phyloP scores from a whole-genome alignment of 2,888 invertebrate species.

The Dryobotodes eremita region DNA sequence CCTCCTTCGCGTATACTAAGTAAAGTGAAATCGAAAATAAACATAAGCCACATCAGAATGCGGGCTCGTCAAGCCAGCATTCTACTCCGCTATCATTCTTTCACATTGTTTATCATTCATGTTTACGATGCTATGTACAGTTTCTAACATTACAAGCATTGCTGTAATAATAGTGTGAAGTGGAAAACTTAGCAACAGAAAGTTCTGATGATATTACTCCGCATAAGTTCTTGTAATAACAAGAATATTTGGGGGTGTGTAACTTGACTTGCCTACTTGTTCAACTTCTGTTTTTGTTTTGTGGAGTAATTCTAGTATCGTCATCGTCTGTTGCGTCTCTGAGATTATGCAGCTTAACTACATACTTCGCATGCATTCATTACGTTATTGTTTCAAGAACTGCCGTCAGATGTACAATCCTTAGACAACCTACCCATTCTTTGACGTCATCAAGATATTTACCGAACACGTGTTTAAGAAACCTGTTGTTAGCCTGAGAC shows the following conservation, averaged over 20 bases:
- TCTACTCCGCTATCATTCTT: conserved; percentile 58
- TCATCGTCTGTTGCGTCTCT: not conserved
- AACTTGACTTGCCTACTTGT: conserved; percentile 22
- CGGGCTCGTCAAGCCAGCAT: conserved; percentile 74
- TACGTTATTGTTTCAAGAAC: not conserved
- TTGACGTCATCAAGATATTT: conserved; percentile 10
- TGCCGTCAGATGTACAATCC: not conserved
- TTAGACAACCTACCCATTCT: not conserved
- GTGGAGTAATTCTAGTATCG: not conserved
- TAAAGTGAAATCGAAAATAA: conserved; percentile 85
- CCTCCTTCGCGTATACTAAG: conserved; percentile 74
- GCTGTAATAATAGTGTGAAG: conserved; percentile 46
- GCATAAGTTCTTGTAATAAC: conserved; percentile 36
- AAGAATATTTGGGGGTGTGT: conserved; percentile 32
- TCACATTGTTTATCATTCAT: conserved; percentile 63
- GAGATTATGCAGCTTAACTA: not conserved
- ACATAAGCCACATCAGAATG: conserved; percentile 78
- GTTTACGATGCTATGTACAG: conserved; percentile 43
- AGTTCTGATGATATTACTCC: conserved; percentile 43
- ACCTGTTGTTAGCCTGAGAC: conserved; percentile 5
- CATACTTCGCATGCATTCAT: not conserved
- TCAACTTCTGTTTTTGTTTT: conserved; percentile 26
- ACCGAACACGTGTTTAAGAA: conserved; percentile 7
- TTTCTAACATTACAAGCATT: conserved; percentile 41
- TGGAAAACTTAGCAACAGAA: conserved; percentile 49